Conservation (phyloP, 2,113 vertebrate genomes). For the Oryzias javanicus region DNA sequence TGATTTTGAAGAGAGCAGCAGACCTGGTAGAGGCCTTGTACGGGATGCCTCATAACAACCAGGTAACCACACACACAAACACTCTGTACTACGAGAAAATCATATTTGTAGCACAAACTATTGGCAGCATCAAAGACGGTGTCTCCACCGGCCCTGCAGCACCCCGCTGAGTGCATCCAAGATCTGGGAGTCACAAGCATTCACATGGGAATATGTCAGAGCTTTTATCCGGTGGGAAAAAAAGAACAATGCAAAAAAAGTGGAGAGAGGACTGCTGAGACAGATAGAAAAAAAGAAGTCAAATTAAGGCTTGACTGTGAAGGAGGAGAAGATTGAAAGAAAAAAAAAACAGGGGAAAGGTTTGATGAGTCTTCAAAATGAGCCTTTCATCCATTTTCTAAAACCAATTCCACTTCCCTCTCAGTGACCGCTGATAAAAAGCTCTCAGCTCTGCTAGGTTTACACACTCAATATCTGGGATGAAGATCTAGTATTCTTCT, state of each 20-base stretch:
- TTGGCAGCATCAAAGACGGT: constrained; percentile 40
- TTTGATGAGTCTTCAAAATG: constrained; percentile 50
- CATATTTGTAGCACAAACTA: constrained; percentile 36
- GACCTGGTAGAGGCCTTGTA: constrained; percentile 76
- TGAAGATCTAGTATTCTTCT: constrained; percentile 35
- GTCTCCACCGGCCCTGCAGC: constrained; percentile 23
- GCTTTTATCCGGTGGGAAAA: constrained; percentile 43
- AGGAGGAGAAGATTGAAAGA: constrained; percentile 17
- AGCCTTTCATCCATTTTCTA: constrained; percentile 54
- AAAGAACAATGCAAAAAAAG: constrained; percentile 33
- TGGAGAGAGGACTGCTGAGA: constrained; percentile 25
- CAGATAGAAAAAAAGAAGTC: constrained; percentile 13
- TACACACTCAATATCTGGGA: constrained; percentile 41
- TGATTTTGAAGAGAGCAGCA: constrained; percentile 75
- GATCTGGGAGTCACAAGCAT: constrained; percentile 25
- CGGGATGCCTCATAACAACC: constrained; percentile 77
- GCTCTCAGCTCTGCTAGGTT: constrained; percentile 43
- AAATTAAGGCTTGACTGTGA: constrained; percentile 9
- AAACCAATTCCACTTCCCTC: constrained; percentile 49
- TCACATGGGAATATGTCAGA: constrained; percentile 39
- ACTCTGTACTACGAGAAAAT: constrained; percentile 21
- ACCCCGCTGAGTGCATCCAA: constrained; percentile 24
- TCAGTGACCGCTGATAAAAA: constrained; percentile 55
- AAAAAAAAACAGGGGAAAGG: constrained; percentile 13
- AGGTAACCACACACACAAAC: constrained; percentile 54